Evolutionary conservation across 2,888 invertebrate genomes (phyloP), one percentile per base, ranked within the genome.

Genomic region (Yponomeuta evonymella): DNA sequence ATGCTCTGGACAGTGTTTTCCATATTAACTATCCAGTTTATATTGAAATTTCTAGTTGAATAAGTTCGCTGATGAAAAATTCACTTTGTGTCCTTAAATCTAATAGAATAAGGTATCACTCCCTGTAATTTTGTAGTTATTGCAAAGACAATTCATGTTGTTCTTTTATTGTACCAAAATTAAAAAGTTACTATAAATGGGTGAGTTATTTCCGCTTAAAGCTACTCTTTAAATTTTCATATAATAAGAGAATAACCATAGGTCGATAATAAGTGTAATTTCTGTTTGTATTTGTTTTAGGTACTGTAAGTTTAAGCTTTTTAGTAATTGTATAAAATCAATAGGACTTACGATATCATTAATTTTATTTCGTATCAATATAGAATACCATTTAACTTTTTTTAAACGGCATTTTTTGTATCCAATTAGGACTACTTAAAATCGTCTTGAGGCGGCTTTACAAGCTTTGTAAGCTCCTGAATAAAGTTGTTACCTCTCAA

Each of bases 401-500:
- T 33, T 33, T 33, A 2, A 4, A 2, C 33, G 51, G 51, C 15
- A 58, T 58, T 58, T 65, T 30, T 65, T 65, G 0, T 4, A 43
- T 48, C 43, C 43, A 36, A 67, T 67, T 36, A 67, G 9, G 12
- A 12, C 15, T 67, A 67, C 43, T 67, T 12, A 67, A 15, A 58
- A 58, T 2, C 15, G 15, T 58, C 51, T 58, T 1, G 5, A 1
- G 15, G 51, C 4, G 51, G 58, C 69, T 69, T 11, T 48, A 69
- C 23, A 51, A 51, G 30, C 30, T 29, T 30, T 23, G 3, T 48
- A 43, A 43, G 43, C 43, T 43, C 8, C 43, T 43, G 43, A 43
- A 43, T 8, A 43, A 43, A 43, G 29, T 33, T 85, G 83, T 81
- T 76, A 76, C 81, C 83, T 80, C 81, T 86, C 86, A 86, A 85